Evolutionary conservation across 2,797 vertebrate genomes (phyloP).

Genomic region (Enteromius paludinosus): DNA sequence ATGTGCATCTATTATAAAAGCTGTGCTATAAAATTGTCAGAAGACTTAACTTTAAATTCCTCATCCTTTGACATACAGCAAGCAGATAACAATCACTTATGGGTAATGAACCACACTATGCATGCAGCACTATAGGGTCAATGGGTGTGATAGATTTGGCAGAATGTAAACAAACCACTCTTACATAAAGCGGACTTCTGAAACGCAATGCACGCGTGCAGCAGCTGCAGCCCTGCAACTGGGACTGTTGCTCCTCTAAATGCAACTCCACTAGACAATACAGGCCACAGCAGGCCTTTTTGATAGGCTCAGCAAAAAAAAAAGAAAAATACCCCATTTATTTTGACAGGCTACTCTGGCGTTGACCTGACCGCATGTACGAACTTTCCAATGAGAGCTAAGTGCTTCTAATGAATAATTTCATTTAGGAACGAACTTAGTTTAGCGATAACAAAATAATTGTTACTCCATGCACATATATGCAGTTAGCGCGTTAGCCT

Average conservation of each 20-base stretch:
- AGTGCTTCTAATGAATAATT: background rate
- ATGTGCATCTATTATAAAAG: background rate
- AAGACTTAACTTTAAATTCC: background rate
- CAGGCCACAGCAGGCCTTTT: constrained; percentile 47
- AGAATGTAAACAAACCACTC: background rate
- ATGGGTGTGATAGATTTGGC: background rate
- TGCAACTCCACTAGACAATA: constrained; percentile 43
- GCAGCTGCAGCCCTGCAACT: background rate
- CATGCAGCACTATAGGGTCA: background rate
- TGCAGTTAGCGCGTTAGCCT: constrained; percentile 21
- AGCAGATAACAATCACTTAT: background rate
- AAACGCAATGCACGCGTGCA: background rate
- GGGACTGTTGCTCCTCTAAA: background rate
- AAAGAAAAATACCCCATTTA: background rate
- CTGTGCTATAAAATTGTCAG: background rate
- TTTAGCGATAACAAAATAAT: background rate
- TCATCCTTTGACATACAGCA: background rate
- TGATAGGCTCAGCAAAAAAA: constrained; percentile 19
- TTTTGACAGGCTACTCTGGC: background rate
- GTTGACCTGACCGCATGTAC: background rate
- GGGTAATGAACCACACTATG: background rate
- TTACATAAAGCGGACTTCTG: background rate
- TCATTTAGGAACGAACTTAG: background rate
- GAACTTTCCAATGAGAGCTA: background rate
- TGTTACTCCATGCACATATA: background rate